These are phyloP conservation scores for Talpa occidentalis DNA, from an alignment of 2,113 vertebrate genomes.

Conservation along the genomic window DNA sequence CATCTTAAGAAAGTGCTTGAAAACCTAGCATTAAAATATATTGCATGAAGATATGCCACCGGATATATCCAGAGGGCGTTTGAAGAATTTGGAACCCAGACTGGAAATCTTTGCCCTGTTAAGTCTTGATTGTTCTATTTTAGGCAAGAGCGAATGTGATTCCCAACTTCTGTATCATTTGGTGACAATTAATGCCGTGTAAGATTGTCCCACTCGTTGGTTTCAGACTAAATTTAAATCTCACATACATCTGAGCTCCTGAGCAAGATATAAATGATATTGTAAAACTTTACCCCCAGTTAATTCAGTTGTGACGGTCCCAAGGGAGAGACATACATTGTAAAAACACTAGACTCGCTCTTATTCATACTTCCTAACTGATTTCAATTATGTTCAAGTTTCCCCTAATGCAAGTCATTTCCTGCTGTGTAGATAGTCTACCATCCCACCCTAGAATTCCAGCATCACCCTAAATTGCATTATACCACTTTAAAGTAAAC, in stretches of 20 bases:
- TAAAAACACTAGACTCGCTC: not conserved
- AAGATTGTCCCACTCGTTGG: conserved; percentile 1
- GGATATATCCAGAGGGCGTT: not conserved
- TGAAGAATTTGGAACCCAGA: conserved; percentile 17
- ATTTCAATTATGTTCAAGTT: conserved; percentile 39
- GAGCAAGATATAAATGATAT: conserved; percentile 50
- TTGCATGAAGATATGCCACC: not conserved
- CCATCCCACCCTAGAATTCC: conserved; percentile 28
- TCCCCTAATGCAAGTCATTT: conserved; percentile 51
- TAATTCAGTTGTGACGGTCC: not conserved
- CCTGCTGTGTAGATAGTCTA: conserved; percentile 22
- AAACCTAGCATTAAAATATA: conserved; percentile 48
- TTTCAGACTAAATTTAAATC: conserved; percentile 59
- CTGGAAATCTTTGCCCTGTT: conserved; percentile 22
- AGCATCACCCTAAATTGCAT: conserved; percentile 42
- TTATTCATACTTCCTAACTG: conserved; percentile 31
- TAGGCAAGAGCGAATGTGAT: conserved; percentile 38
- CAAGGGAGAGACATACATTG: conserved; percentile 54
- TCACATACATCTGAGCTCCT: not conserved
- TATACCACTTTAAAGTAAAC: conserved; percentile 72
- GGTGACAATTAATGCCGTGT: not conserved
- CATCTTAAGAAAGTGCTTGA: conserved; percentile 71
- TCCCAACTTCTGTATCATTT: conserved; percentile 3
- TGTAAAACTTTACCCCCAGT: conserved; percentile 3
- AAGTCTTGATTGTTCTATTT: conserved; percentile 55